phyloP scores from a whole-genome alignment of 2,888 invertebrate genomes.

The Drosophila anomalata region DNA sequence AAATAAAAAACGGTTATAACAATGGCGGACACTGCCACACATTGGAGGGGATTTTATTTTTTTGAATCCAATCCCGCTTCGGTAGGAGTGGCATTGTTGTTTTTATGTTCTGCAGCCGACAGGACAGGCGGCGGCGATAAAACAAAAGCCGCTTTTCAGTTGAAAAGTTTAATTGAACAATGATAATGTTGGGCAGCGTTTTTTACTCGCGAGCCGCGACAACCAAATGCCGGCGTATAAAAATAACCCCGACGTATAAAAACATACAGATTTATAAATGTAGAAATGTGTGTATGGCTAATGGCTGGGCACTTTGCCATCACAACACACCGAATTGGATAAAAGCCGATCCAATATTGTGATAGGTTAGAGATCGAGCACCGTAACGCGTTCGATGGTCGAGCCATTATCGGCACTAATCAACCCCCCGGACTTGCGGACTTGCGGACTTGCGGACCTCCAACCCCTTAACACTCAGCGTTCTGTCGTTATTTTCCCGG shows the following conservation, averaged over 20 bases:
- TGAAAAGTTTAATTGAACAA: conserved; percentile 79
- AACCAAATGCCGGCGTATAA: conserved; percentile 55
- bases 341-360: conserved; percentile 46
- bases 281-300: conserved; percentile 10
- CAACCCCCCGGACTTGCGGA: conserved; percentile 12
- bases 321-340: conserved; percentile 45
- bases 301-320: conserved; percentile 45
- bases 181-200: conserved; percentile 67
- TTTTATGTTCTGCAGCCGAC: conserved; percentile 66
- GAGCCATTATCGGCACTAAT: conserved; percentile 32
- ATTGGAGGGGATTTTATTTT: conserved; percentile 39
- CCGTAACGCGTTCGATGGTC: conserved; percentile 12
- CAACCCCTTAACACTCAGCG: conserved; percentile 30
- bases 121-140: conserved; percentile 60
- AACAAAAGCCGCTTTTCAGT: conserved; percentile 80
- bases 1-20: conserved; percentile 45
- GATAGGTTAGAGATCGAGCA: conserved; percentile 36
- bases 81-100: conserved; percentile 27
- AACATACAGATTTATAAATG: conserved; percentile 8
- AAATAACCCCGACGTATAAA: conserved; percentile 44
- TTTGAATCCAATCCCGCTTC: conserved; percentile 2
- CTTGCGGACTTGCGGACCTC: neutral
- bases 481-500: conserved; percentile 45
- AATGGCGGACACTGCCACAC: conserved; percentile 50
- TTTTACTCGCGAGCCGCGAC: conserved; percentile 16